Evolutionary conservation across 2,797 vertebrate genomes (phyloP).

Genomic region (Rhyacichthys aspro): DNA sequence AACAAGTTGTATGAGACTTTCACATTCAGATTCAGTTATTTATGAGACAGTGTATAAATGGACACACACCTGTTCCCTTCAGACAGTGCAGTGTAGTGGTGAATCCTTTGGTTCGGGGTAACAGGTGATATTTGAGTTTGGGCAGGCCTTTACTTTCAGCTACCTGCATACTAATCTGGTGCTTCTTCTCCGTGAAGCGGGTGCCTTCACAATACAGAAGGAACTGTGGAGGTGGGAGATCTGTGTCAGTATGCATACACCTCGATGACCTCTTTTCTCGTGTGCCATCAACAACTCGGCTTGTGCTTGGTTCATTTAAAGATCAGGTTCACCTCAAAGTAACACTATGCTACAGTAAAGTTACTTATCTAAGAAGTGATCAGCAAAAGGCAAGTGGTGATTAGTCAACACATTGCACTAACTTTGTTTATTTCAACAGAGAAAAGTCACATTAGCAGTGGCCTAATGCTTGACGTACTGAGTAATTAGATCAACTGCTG

Average conservation of each 20-base stretch:
- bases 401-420: background rate
- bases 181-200: conserved; percentile 96
- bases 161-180: conserved; percentile 98
- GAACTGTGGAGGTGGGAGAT: conserved; percentile 79
- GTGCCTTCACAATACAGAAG: conserved; percentile 98
- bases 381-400: background rate
- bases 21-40: background rate
- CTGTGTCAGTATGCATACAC: conserved; percentile 19
- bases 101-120: conserved; percentile 97
- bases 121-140: conserved; percentile 93
- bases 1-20: background rate
- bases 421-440: conserved; percentile 14
- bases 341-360: conserved; percentile 15
- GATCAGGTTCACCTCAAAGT: conserved; percentile 19
- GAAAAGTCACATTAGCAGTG: conserved; percentile 15
- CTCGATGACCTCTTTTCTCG: conserved; percentile 36
- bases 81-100: conserved; percentile 97
- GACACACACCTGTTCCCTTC: conserved; percentile 89
- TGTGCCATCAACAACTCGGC: conserved; percentile 6
- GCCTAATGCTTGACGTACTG: conserved; percentile 18
- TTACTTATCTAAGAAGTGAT: background rate
- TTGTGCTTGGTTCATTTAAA: conserved; percentile 33
- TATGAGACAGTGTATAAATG: background rate
- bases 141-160: conserved; percentile 95
- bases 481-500: conserved; percentile 57